Evolutionary conservation across 2,113 vertebrate species (phyloP), one percentile per base, ranked within the genome.

Genomic region (Megaceryle torquata): DNA sequence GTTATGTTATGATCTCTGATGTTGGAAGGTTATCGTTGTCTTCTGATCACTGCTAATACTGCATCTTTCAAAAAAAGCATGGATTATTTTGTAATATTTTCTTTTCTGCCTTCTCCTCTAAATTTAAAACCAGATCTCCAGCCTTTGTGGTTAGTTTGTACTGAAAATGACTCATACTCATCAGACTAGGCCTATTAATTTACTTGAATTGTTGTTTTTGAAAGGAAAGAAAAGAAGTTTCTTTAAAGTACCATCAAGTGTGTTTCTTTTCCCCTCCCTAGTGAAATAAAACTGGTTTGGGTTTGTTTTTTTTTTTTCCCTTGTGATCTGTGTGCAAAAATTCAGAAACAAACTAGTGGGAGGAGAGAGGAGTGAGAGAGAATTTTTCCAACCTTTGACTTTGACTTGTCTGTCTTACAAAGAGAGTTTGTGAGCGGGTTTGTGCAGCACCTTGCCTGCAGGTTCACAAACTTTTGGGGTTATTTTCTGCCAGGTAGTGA

Each of bases 321-420:
- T 28, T 91, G 17, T 82, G 72, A 59, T 79, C 56, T 71, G 8
- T 79, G 35, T 60, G 74, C 65, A 85, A 51, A 51, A 82, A 93
- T 95, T 92, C 44, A 94, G 56, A 91, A 97, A 86, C 54, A 93
- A 97, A 86, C 61, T 59, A 43, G 5, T 28, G 60, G 19, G n/a
- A 35, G 17, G 15, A 84, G 29, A 81, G 29, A 25, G 41, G 35
- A 67, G 33, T 51, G 72, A 95, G 63, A 63, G 57, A 56, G 37
- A 78, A 26, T 88, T 92, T 31, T 87, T 92, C 67, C 75, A 68
- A 41, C 51, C 84, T 89, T 86, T 83, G 76, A 65, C 91, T 93
- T 78, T 28, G 33, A 26, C 28, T 83, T 80, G 35, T 75, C 48
- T 28, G 2, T 82, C 41, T 84, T 31, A 33, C 26, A n/a, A 64